Evolutionary conservation across 2,113 vertebrate species (phyloP).

Genomic region (Lota lota): DNA sequence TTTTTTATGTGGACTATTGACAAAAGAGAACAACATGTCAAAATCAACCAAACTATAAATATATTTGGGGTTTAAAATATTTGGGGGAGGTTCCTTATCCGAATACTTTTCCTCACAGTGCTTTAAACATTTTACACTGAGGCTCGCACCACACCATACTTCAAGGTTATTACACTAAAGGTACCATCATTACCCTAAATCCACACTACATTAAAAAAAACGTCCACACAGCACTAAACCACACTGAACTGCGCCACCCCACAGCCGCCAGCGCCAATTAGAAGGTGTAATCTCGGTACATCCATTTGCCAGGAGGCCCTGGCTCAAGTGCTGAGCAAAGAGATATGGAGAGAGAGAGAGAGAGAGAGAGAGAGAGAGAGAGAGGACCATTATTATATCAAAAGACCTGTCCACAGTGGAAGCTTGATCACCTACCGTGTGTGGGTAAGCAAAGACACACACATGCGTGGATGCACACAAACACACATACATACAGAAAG

Average conservation of each 20-base stretch:
- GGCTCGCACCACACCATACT: slow-evolving; percentile 8
- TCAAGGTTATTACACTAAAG: slow-evolving; percentile 30
- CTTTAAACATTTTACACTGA: background rate
- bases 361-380: slow-evolving; percentile 36
- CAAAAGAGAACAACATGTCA: too few relatives aligned
- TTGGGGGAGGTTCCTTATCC: too few relatives aligned
- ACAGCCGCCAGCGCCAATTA: slow-evolving; percentile 58
- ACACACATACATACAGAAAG: slow-evolving; percentile 1
- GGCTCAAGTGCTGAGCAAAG: slow-evolving; percentile 61
- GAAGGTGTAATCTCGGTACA: slow-evolving; percentile 63
- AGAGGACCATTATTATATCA: slow-evolving; percentile 59
- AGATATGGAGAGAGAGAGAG: slow-evolving; percentile 25
- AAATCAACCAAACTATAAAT: too few relatives aligned
- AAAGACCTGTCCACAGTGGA: slow-evolving; percentile 57
- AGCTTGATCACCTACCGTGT: slow-evolving; percentile 59
- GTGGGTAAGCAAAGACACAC: slow-evolving; percentile 13
- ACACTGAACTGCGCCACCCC: slow-evolving; percentile 40
- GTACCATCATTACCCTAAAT: slow-evolving; percentile 42
- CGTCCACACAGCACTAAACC: slow-evolving; percentile 54
- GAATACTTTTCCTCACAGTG: background rate
- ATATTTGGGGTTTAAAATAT: too few relatives aligned
- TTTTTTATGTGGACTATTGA: too few relatives aligned
- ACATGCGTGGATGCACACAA: slow-evolving; percentile 5
- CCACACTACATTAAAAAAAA: slow-evolving; percentile 37
- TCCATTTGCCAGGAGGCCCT: slow-evolving; percentile 68